Conservation (phyloP, 2,888 invertebrate genomes). For the Drosophila planitibia region DNA sequence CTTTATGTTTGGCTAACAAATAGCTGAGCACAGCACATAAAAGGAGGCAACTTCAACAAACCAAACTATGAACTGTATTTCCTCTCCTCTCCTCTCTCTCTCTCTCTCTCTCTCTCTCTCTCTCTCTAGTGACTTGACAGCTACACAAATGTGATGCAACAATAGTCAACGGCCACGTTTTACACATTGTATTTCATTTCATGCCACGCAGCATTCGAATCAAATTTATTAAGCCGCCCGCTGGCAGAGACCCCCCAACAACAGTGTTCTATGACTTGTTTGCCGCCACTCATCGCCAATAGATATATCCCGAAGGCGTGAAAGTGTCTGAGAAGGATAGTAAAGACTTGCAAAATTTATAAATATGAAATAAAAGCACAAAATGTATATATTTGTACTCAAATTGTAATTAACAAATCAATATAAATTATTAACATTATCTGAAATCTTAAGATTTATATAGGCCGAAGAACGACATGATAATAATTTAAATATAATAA, state of each 20-base stretch:
- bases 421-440: not conserved
- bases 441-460: not conserved
- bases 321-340: not conserved
- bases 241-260: slow-evolving; percentile 35
- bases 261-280: slow-evolving; percentile 32
- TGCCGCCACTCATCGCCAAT: slow-evolving; percentile 22
- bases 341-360: not conserved
- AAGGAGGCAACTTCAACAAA: slow-evolving; percentile 13
- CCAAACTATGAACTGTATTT: slow-evolving; percentile 3
- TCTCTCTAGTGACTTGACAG: slow-evolving; percentile 1
- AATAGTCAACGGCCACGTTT: slow-evolving; percentile 64
- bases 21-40: slow-evolving; percentile 28
- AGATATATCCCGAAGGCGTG: slow-evolving; percentile 9
- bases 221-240: slow-evolving; percentile 59
- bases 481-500: not conserved
- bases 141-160: slow-evolving; percentile 66
- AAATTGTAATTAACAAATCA: not conserved
- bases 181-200: slow-evolving; percentile 74
- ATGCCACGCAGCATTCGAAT: slow-evolving; percentile 49
- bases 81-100: not conserved
- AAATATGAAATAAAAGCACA: too few species aligned
- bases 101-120: not conserved
- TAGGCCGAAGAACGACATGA: too few species aligned
- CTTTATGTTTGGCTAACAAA: slow-evolving; percentile 28
- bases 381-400: not conserved